phyloP scores from a whole-genome alignment of 2,113 vertebrate species.

The Prietella phreatophila region DNA sequence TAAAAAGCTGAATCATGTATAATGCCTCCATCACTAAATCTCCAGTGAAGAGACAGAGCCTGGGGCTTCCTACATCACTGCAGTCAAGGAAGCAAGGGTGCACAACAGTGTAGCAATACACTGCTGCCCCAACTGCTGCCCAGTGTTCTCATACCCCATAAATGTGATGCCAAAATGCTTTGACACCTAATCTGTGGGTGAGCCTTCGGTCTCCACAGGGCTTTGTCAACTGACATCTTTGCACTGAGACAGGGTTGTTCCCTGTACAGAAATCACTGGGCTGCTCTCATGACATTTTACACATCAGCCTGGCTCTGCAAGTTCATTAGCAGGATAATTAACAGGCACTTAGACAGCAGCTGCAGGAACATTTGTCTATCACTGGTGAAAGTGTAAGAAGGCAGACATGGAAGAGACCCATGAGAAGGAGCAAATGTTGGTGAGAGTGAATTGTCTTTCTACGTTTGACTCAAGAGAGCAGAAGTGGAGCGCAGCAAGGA shows the following conservation, averaged over 20 bases:
- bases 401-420: conserved; percentile 14
- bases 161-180: conserved; percentile 18
- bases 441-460: conserved; percentile 43
- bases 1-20: conserved; percentile 53
- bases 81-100: conserved; percentile 7
- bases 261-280: conserved; percentile 29
- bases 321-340: conserved; percentile 58
- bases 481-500: conserved; percentile 54
- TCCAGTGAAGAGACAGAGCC: background rate
- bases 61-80: conserved; percentile 13
- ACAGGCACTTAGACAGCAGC: conserved; percentile 47
- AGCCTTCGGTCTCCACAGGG: background rate
- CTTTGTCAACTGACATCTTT: conserved; percentile 13
- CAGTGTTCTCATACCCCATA: background rate
- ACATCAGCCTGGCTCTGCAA: conserved; percentile 17
- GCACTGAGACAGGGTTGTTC: conserved; percentile 34
- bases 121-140: background rate
- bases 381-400: conserved; percentile 29
- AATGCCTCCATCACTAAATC: conserved; percentile 32
- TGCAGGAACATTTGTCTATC: conserved; percentile 45
- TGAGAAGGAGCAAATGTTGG: conserved; percentile 33
- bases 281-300: conserved; percentile 40
- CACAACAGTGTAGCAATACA: conserved; percentile 23
- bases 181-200: conserved; percentile 6
- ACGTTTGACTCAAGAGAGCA: conserved; percentile 46